These are phyloP conservation scores for Syrphus vitripennis DNA, from an alignment of 2,888 invertebrate genomes.

Conservation along the genomic window DNA sequence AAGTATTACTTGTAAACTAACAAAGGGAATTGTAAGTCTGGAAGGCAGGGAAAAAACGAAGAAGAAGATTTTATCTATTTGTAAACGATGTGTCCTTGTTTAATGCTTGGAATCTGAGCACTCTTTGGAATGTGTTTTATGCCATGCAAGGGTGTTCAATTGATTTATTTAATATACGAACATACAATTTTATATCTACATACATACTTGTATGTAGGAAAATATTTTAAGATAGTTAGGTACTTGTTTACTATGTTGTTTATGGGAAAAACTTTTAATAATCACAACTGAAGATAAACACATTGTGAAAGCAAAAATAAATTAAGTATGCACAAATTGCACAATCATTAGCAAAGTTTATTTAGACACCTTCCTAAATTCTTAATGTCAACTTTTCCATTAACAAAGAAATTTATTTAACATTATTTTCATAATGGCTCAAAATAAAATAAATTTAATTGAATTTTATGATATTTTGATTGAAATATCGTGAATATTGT, in stretches of 20 bases:
- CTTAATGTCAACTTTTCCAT: too few species aligned
- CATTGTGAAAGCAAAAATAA: neutral
- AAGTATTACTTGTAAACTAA: constrained; percentile 1
- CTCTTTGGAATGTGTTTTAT: neutral
- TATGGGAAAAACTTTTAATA: neutral
- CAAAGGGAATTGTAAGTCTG: neutral
- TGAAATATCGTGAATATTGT: too few species aligned
- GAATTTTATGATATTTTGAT: too few species aligned
- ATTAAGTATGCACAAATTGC: neutral
- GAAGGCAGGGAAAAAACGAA: neutral
- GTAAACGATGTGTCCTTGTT: constrained; percentile 25
- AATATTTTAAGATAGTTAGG: too few species aligned
- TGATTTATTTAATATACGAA: neutral
- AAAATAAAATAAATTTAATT: too few species aligned
- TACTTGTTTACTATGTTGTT: too few species aligned
- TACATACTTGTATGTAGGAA: too few species aligned
- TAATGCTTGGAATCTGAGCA: neutral
- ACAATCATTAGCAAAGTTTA: neutral
- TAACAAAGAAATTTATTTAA: too few species aligned
- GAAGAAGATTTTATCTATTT: constrained; percentile 7
- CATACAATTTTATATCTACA: too few species aligned
- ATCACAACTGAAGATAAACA: neutral
- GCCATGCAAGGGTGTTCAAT: neutral
- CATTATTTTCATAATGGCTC: too few species aligned
- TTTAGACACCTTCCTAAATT: too few species aligned